These are phyloP conservation scores for Chionomys nivalis DNA, from an alignment of 2,113 vertebrate species.

Conservation along the genomic window DNA sequence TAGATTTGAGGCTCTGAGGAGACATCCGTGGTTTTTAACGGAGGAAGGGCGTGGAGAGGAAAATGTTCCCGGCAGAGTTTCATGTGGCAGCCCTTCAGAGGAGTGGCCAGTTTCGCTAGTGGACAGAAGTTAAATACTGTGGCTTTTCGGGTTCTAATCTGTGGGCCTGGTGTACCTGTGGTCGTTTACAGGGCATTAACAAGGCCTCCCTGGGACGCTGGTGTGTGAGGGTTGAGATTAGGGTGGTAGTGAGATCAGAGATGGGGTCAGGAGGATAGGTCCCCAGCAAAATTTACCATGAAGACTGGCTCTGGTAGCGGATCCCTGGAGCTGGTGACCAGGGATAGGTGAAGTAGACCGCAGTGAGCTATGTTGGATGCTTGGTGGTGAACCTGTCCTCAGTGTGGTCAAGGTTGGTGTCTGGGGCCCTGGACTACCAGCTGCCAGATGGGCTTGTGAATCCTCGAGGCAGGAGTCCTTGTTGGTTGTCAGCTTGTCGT, in stretches of 20 bases:
- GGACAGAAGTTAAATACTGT: not conserved
- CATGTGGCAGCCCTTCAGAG: not conserved
- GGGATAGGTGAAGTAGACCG: not conserved
- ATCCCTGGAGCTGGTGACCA: not conserved
- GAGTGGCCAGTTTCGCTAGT: not conserved
- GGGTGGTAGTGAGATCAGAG: not conserved
- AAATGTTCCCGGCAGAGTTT: not conserved
- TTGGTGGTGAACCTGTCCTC: not conserved
- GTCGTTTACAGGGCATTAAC: rapidly evolving
- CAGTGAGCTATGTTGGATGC: not conserved
- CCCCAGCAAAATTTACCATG: not conserved
- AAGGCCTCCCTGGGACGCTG: not conserved
- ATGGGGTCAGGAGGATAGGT: not conserved
- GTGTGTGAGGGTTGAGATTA: not conserved
- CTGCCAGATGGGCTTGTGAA: not conserved
- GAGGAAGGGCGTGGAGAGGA: not conserved
- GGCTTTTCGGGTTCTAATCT: not conserved
- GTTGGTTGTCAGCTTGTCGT: not conserved
- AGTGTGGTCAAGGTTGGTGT: not conserved
- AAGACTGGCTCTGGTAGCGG: not conserved
- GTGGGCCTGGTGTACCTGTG: no score
- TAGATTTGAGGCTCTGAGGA: not conserved
- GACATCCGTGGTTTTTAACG: not conserved
- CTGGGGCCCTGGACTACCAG: not conserved
- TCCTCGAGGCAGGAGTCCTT: not conserved